Evolutionary conservation across 2,797 vertebrate species (phyloP), one percentile per base, ranked within the genome.

Genomic region (Channa striata): DNA sequence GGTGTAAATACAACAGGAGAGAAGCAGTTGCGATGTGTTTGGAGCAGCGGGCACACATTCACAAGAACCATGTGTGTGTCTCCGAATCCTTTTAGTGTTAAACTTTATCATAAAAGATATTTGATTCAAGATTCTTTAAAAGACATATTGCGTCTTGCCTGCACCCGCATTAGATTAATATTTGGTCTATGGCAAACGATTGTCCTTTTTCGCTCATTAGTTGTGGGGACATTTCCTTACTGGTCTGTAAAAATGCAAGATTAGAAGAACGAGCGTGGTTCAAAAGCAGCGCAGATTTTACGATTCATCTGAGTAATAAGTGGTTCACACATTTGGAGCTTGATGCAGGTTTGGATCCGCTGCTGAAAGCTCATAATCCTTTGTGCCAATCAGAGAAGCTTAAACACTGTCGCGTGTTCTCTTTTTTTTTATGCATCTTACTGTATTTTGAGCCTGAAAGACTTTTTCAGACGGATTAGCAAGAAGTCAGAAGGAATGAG

Each of bases 301-400:
- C 52, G 61, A 78, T 64, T 56, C 64, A 65, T 63, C 68, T 47
- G 49, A 25, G 19, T 82, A 75, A 83, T 90, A 69, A 85, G 54
- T 16, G 3, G 21, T 68, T 79, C 58, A 21, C 63, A 74, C 57
- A 40, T 64, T 76, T 71, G 4, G 43, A 69, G 46, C 61, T 64
- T 33, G 63, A 62, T 33, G 72, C 72, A 78, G 81, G 72, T 87
- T 81, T 67, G 59, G 17, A 44, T 72, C 21, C 69, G 53, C 77
- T 36, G n/a, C 42, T 49, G 36, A 66, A 59, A 21, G 50, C 68
- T 59, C 37, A 36, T 88, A 85, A 90, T 86, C 80, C 86, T 30
- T 43, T 36, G 61, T 70, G 79, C 52, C 66, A 69, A 57, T 84
- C 86, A 78, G 37, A 62, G 68, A 60, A 68, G 79, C 75, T 89